Evolutionary conservation across 2,888 invertebrate genomes (phyloP), one percentile per base, ranked within the genome.

Genomic region (Perizoma flavofasciatum): DNA sequence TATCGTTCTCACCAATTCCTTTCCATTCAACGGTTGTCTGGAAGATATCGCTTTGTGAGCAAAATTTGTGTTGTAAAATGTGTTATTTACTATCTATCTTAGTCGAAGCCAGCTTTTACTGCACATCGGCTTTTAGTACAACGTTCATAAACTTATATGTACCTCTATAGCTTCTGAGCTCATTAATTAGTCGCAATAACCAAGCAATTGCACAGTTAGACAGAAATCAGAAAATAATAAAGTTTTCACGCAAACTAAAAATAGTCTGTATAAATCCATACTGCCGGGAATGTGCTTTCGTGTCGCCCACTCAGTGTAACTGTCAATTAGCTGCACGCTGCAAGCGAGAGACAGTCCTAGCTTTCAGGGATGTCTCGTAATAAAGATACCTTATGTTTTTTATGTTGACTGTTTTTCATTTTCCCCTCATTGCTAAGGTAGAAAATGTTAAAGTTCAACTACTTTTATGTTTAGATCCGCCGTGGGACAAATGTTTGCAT

Each of bases 301-400:
- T 65, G 60, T 70, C 60, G 64, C 65, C 61, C 66, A 50, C 61
- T 56, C 65, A 66, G 64, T 69, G 67, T 67, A 68, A 59, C 71
- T 73, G 73, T 70, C 73, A 72, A 71, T 73, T 72, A 72, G 68
- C 39, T 43, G 60, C 62, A 57, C 62, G 52, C 49, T 59, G 55
- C 60, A 59, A 59, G 46, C 61, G 55, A 57, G 48, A 49, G 64
- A 66, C 61, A 66, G 54, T 60, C 62, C 61, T 65, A 50, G 55
- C 37, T 47, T 45, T 11, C 55, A 65, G 59, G 65, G 63, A n/a
- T 65, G 67, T 45, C 51, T 41, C 32, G 41, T 41, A 41, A 41
- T 50, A 49, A 49, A 32, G 6, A 49, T 49, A 49, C 5, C 5
- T 48, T 4, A 10, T 10, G 6, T 5, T 5, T 10, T 47, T 47